Conservation (phyloP, 2,888 invertebrate genomes). For the Dryocosmus kuriphilus region DNA sequence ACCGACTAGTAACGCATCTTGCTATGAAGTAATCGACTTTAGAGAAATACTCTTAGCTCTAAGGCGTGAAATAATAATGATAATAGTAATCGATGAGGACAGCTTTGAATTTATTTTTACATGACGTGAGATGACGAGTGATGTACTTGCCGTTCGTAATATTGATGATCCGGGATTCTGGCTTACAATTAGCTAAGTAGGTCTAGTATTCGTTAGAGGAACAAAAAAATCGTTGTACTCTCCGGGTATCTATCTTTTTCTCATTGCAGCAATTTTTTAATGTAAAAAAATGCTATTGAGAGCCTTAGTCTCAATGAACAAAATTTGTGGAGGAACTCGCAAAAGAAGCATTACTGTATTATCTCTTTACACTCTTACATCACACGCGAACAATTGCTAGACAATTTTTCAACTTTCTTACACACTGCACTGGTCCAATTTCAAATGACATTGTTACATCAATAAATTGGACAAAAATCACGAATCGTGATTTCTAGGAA, state of each 20-base stretch:
- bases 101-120: constrained; percentile 77
- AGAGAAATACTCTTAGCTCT: constrained; percentile 68
- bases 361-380: constrained; percentile 40
- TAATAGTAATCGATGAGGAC: constrained; percentile 68
- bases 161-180: constrained; percentile 42
- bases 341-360: constrained; percentile 22
- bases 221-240: constrained; percentile 7
- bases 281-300: not conserved
- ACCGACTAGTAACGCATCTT: constrained; percentile 73
- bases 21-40: constrained; percentile 68
- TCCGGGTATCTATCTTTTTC: constrained; percentile 14
- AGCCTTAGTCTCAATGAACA: not conserved
- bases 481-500: constrained; percentile 87
- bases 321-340: not conserved
- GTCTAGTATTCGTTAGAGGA: constrained; percentile 6
- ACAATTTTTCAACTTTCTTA: constrained; percentile 62
- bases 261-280: not conserved
- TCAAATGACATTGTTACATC: constrained; percentile 57
- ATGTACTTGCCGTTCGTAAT: constrained; percentile 67
- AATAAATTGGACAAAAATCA: constrained; percentile 68
- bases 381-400: constrained; percentile 28
- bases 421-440: constrained; percentile 62
- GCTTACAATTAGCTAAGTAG: constrained; percentile 30
- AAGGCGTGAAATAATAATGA: constrained; percentile 68
- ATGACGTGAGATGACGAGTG: constrained; percentile 68